Evolutionary conservation across 1,140 invertebrate species (phyloP).

Genomic region (Zaprionus tsacasi): DNA sequence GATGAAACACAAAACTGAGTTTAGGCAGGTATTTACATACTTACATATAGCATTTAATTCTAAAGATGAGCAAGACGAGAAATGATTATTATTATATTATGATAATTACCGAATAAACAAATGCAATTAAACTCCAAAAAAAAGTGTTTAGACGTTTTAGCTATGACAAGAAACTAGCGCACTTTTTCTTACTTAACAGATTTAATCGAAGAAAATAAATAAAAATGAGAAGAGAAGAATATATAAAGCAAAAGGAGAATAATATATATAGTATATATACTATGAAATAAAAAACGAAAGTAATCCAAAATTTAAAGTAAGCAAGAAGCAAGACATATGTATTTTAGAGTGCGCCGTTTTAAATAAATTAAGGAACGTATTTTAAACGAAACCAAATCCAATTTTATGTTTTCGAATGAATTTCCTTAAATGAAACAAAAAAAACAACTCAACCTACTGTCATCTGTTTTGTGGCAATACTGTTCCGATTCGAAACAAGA

Average conservation of each 20-base stretch:
- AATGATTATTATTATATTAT: slow-evolving; percentile 31
- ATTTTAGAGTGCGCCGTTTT: slow-evolving; percentile 68
- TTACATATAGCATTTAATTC: slow-evolving; percentile 73
- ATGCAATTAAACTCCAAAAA: slow-evolving; percentile 37
- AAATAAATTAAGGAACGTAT: slow-evolving; percentile 56
- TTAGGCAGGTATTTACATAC: slow-evolving; percentile 66
- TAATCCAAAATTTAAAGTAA: slow-evolving; percentile 42
- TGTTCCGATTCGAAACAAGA: not conserved
- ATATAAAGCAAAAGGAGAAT: not conserved
- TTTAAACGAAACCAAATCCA: slow-evolving; percentile 18
- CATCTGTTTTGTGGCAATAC: slow-evolving; percentile 21
- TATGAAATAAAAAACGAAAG: slow-evolving; percentile 12
- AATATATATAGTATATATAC: slow-evolving; percentile 26
- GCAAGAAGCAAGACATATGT: slow-evolving; percentile 58
- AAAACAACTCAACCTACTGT: slow-evolving; percentile 9
- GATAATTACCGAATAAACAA: slow-evolving; percentile 35
- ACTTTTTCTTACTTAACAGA: slow-evolving; percentile 69
- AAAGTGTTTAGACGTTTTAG: slow-evolving; percentile 59
- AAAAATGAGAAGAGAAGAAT: slow-evolving; percentile 6
- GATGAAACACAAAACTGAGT: slow-evolving; percentile 34
- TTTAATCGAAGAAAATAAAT: slow-evolving; percentile 32
- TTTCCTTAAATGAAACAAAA: not conserved
- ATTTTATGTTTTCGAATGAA: not conserved
- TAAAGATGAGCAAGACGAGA: slow-evolving; percentile 32
- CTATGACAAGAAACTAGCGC: slow-evolving; percentile 56